These are phyloP conservation scores for Poeciliopsis gracilis DNA, from an alignment of 2,797 vertebrate genomes.

Conservation along the genomic window DNA sequence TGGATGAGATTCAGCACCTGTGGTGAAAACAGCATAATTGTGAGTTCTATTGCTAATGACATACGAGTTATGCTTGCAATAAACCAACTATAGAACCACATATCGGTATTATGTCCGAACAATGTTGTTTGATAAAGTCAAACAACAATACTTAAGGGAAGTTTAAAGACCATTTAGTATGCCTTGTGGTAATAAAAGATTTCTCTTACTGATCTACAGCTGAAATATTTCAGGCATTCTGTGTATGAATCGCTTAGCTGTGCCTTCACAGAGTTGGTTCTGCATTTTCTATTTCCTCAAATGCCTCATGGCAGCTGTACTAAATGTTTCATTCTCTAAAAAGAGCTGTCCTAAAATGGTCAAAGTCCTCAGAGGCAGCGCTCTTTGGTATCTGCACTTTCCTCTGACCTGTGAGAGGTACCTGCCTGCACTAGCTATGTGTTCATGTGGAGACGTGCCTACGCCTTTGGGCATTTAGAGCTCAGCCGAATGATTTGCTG, in stretches of 20 bases:
- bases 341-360: slow-evolving; percentile 17
- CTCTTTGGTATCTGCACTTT: slow-evolving; percentile 66
- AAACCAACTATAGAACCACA: slow-evolving; percentile 2
- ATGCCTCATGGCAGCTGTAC: background rate
- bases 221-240: slow-evolving; percentile 9
- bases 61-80: background rate
- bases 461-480: slow-evolving; percentile 56
- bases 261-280: background rate
- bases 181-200: background rate
- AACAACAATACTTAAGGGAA: background rate
- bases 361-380: slow-evolving; percentile 37
- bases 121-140: background rate
- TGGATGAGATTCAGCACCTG: slow-evolving; percentile 96
- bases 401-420: slow-evolving; percentile 60
- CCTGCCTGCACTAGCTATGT: slow-evolving; percentile 64
- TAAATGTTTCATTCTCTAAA: slow-evolving; percentile 11
- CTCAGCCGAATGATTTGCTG: slow-evolving; percentile 68
- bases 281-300: background rate
- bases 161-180: background rate
- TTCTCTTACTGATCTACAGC: slow-evolving; percentile 1
- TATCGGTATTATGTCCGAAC: background rate
- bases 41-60: background rate
- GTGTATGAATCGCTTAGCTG: background rate
- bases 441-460: slow-evolving; percentile 71
- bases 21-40: slow-evolving; percentile 17